Percentiles rank a stretch among this genome's conserved stretches.
These are phyloP conservation scores for Hydropsyche tenuis DNA, from an alignment of 1,140 invertebrate genomes.

Conservation along the genomic window DNA sequence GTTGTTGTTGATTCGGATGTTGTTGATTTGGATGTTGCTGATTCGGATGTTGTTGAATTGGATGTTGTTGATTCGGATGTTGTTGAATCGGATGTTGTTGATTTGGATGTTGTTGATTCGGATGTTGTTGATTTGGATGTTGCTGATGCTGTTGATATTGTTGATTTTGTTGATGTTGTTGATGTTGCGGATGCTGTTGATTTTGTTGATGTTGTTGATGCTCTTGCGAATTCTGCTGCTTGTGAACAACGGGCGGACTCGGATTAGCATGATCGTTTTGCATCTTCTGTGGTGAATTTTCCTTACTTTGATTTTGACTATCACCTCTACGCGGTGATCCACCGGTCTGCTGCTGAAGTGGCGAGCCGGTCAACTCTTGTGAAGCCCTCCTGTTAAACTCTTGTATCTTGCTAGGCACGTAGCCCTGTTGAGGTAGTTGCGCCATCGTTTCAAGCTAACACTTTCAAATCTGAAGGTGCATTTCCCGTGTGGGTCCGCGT, in stretches of 20 bases:
- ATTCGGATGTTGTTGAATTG: neutral
- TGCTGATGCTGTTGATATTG: neutral
- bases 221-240: neutral
- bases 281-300: constrained; percentile 46
- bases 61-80: neutral
- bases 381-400: constrained; percentile 58
- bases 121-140: neutral
- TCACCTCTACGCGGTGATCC: constrained; percentile 44
- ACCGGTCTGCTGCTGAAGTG: constrained; percentile 30
- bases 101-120: neutral
- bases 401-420: constrained; percentile 59
- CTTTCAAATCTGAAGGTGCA: neutral
- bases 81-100: neutral
- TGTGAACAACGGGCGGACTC: constrained; percentile 49
- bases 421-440: constrained; percentile 59
- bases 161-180: neutral
- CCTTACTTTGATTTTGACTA: constrained; percentile 50
- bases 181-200: neutral
- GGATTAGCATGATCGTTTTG: constrained; percentile 49
- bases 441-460: constrained; percentile 52
- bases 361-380: constrained; percentile 54
- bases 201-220: neutral
- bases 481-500: neutral
- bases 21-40: constrained; percentile 6
- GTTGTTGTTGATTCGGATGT: neutral